A percentile compares a stretch with the other conserved stretches of the same genome.
phyloP scores from a whole-genome alignment of 2,888 invertebrate genomes.

The Buathra laborator region DNA sequence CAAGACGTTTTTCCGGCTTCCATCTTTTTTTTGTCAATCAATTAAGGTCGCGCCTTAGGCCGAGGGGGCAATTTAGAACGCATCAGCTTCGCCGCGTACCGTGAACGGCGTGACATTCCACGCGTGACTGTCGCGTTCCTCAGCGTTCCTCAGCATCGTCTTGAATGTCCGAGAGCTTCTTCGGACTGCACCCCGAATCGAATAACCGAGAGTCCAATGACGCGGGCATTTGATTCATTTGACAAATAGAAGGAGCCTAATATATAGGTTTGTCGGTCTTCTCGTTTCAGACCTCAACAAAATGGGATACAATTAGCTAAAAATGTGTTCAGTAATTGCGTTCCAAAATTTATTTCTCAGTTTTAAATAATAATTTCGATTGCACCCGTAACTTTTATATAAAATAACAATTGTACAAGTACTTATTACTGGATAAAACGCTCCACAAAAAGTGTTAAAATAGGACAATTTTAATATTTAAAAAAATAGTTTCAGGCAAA shows the following conservation, averaged over 20 bases:
- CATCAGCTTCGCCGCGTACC: constrained; percentile 73
- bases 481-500: too few relatives aligned
- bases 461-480: too few relatives aligned
- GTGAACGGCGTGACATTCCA: constrained; percentile 73
- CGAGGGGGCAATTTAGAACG: constrained; percentile 77
- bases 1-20: constrained; percentile 69
- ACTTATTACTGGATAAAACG: too few relatives aligned
- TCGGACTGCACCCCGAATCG: constrained; percentile 32
- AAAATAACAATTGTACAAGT: not conserved
- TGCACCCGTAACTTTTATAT: not conserved
- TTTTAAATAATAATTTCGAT: not conserved
- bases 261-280: not conserved
- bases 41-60: constrained; percentile 75
- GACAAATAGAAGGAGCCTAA: constrained; percentile 14
- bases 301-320: not conserved
- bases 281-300: constrained; percentile 1
- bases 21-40: constrained; percentile 76
- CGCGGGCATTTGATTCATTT: constrained; percentile 49
- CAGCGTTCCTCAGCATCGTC: constrained; percentile 38
- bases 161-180: constrained; percentile 27
- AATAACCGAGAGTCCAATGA: constrained; percentile 27
- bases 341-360: not conserved
- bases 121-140: constrained; percentile 69
- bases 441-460: too few relatives aligned
- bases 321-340: not conserved